Evolutionary conservation across 1,140 invertebrate species (phyloP), one percentile per base, ranked within the genome.

Genomic region (Maniola jurtina): DNA sequence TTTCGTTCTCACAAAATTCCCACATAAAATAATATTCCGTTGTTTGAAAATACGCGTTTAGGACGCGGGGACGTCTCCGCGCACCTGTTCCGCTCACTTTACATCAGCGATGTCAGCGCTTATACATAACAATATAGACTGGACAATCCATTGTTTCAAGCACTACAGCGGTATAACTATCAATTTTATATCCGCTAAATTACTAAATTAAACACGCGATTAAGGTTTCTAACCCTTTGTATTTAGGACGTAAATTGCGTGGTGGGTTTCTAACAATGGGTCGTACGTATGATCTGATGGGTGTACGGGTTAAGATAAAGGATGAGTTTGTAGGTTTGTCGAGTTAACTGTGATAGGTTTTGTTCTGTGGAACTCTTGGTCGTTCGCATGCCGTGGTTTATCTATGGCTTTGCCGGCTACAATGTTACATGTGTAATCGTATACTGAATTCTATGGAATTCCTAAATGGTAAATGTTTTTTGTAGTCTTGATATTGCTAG

Each of bases 61-160:
- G 42, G 52, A 57, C 52, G 57, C 52, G 40, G 52, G 38, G 38
- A 55, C 57, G 40, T 61, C 58, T 52, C 54, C 52, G 64, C 48
- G 50, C 64, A 66, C 64, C 58, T 66, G 64, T 66, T 66, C 33
- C 40, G 15, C 52, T 55, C 40, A 40, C 61, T 63, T n/a, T 48
- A 64, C 62, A 64, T 64, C 64, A 66, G 59, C 57, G 64, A 66
- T 66, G 62, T 64, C 62, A 64, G 62, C 52, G 40, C 52, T 56
- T 61, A 66, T 66, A 66, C 59, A 61, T 61, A 60, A 38, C 58
- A 36, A 56, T 59, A 54, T 16, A 35, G 34, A 40, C 35, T 59
- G 57, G 59, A 65, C 64, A 35, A 47, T 15, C 64, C 59, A 66
- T 66, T 66, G 64, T 66, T 57, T 66, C 58, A 47, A 66, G 62